These are phyloP conservation scores for Lycia hirtaria DNA, from an alignment of 2,888 invertebrate species.

Conservation along the genomic window DNA sequence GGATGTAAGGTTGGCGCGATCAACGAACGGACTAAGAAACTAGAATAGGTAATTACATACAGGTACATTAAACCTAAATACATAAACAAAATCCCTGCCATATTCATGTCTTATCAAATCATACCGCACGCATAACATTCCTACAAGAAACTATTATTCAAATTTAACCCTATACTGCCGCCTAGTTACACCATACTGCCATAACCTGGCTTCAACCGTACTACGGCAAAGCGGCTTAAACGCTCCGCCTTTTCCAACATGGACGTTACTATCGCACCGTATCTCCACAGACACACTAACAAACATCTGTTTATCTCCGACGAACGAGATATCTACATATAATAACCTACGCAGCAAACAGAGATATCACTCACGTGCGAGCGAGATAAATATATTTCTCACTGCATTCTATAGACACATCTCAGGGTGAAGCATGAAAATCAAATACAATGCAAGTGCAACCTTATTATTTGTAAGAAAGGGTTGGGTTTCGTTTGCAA, in stretches of 20 bases:
- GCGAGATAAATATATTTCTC: constrained; percentile 74
- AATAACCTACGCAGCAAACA: constrained; percentile 73
- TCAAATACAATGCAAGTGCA: constrained; percentile 77
- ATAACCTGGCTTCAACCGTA: constrained; percentile 54
- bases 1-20: too few species aligned
- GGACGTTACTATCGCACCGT: constrained; percentile 69
- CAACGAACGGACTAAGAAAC: too few species aligned
- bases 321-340: constrained; percentile 82
- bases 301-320: constrained; percentile 78
- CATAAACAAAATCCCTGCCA: background rate
- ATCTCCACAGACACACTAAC: constrained; percentile 70
- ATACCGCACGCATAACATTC: constrained; percentile 27
- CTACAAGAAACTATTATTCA: constrained; percentile 45
- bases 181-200: constrained; percentile 48
- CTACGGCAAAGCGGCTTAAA: constrained; percentile 50
- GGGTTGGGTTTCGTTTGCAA: constrained; percentile 68
- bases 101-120: constrained; percentile 18
- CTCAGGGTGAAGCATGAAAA: constrained; percentile 57
- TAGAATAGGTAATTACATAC: background rate
- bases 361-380: constrained; percentile 72
- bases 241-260: constrained; percentile 83
- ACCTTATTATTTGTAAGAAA: constrained; percentile 65
- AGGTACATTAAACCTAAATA: too few species aligned
- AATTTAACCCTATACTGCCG: constrained; percentile 43
- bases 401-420: constrained; percentile 71